Base-by-base conservation (phyloP, 2,888 invertebrate species). In the Drosophila flavopinicola region DNA sequence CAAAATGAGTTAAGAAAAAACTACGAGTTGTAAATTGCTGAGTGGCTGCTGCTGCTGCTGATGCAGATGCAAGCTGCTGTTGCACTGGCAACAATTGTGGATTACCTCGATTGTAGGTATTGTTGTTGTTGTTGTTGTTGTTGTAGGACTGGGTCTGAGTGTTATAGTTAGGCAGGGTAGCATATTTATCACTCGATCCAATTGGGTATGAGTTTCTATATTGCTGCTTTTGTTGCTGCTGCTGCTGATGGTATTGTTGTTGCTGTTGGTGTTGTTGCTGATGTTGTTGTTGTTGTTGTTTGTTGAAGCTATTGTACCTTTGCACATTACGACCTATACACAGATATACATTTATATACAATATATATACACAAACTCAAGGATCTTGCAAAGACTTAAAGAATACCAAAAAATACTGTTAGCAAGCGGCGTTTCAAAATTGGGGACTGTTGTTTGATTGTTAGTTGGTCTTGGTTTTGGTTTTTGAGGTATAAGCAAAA, bases 131-230 rank as follows among this genome's bases (percentile, higher is more conserved):
- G 59, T 51, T 58, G 60, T 53, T 67, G 67, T 58, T 60, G 59
- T 63, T 66, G 69, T 75, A 65, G 63, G 84, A 79, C 42, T 80
- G 70, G 66, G 83, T 73, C 61, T 79, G 82, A 71, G 80, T 75
- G 56, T 74, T 80, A 77, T 76, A 74, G 71, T 76, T 33, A 27
- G 60, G 60, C 60, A 41, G 11, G 25, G 41, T 75, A 54, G 84
- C 74, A 67, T 84, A 87, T 74, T 85, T 88, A 78, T 63, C 48
- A 60, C 76, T 78, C 75, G 85, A 78, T 88, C 90, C 89, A 70
- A 72, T 71, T 45, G 84, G 78, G 59, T 84, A 88, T 65, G 90
- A 90, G 77, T 88, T 88, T 84, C 87, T 88, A 85, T 86, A 87
- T 79, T 89, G 90, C 75, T 87, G 87, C 79, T 83, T 79, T 65